Evolutionary conservation across 2,888 invertebrate species (phyloP), one percentile per base, ranked within the genome.

Genomic region (Tenthredo livida): DNA sequence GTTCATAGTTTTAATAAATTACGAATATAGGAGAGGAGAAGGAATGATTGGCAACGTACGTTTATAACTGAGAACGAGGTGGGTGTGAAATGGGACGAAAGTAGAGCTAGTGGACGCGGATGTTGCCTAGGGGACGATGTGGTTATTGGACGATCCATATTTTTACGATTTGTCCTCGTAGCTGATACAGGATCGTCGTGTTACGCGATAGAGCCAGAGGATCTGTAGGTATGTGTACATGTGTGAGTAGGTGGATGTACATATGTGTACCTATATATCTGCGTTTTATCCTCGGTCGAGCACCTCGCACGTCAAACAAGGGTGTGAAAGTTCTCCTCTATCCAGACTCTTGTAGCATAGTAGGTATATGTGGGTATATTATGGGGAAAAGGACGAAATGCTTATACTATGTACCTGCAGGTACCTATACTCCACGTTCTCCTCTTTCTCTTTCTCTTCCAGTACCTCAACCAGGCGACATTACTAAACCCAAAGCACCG

Each of bases 401-500:
- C 54, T 54, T 54, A n/a, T 54, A n/a, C 50, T 50, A 54, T 2
- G n/a, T 54, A 54, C 12, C 12, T 47, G 17, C n/a, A n/a, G n/a
- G n/a, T 54, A n/a, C n/a, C n/a, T n/a, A 54, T n/a, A n/a, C 7
- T 17, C n/a, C 7, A 54, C 6, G 54, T 54, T 17, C 6, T 54
- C 54, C 54, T 54, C 54, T 17, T 50, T 15, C 50, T 50, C 17
- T 17, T 54, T 10, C 54, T 54, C n/a, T 47, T 47, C 47, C 3
- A 12, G 15, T 9, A 29, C 40, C n/a, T 73, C 47, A 12, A 40
- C 50, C 67, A 33, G 43, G 73, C 43, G 43, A n/a, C 33, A 77
- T 50, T 50, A 47, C 77, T 47, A 77, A 77, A 33, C 50, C 77
- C 50, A 54, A 77, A 77, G 77, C 33, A 50, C 50, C 54, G 77